Evolutionary conservation across 2,888 invertebrate genomes (phyloP), one percentile per base, ranked within the genome.

Genomic region (Macaria liturata): DNA sequence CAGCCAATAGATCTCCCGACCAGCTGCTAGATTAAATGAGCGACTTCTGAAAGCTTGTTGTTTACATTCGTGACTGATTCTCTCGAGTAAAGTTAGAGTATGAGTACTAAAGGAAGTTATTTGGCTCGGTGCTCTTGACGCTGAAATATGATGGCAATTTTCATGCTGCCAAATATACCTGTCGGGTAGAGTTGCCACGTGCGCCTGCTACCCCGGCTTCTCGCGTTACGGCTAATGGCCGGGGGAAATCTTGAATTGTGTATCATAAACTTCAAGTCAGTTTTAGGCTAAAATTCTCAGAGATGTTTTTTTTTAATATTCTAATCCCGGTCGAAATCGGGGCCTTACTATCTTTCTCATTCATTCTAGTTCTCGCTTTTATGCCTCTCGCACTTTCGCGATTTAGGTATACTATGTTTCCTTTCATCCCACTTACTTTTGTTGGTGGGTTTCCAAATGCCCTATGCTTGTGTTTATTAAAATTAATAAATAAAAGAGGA

Each of bases 61-160:
- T 82, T 77, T 76, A 72, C 75, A 70, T 66, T 69, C 67, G 71
- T 77, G 80, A 80, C 74, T 78, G 78, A 82, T 83, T 81, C 70
- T 70, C 73, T 74, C 72, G 66, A 70, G 71, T 74, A 74, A 80
- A 81, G 70, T 82, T 78, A 70, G 75, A 78, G 76, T 80, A 76
- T 81, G 74, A 74, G 66, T 71, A 78, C 74, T 76, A 74, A 80
- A 81, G 80, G 78, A 86, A 87, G 82, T 86, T 84, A 84, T 86
- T 83, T 80, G 75, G 76, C 73, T 73, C 76, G 69, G 71, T 71
- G 75, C 79, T 77, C 73, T 76, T 82, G 85, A 83, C 84, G 81
- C 72, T 86, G 84, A 88, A 88, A 87, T 86, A 88, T 88, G 84
- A 86, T 70, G 81, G 84, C 83, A 85, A 87, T 88, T 85, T 86